phyloP scores from a whole-genome alignment of 2,888 invertebrate genomes.

The Chromoteleia sp. region DNA sequence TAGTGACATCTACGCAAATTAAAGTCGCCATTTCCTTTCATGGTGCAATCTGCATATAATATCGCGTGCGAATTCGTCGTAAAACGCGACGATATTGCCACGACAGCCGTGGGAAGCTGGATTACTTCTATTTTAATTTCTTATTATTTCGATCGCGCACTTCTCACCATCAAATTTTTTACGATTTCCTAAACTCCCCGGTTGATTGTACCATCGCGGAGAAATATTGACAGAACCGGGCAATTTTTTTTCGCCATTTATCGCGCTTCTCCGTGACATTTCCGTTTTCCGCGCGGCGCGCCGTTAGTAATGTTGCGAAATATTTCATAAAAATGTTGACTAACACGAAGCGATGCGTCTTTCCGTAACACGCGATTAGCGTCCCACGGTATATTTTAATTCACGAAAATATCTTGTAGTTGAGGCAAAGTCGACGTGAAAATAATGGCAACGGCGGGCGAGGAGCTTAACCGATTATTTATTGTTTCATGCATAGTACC shows the following conservation, averaged over 20 bases:
- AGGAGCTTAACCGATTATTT: slow-evolving; percentile 81
- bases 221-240: too few relatives aligned
- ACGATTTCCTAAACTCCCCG: slow-evolving; percentile 4
- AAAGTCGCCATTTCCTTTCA: slow-evolving; percentile 64
- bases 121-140: slow-evolving; percentile 60
- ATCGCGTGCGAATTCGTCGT: slow-evolving; percentile 53
- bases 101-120: slow-evolving; percentile 50
- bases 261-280: too few relatives aligned
- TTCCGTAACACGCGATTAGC: slow-evolving; percentile 48
- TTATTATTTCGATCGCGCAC: slow-evolving; percentile 42
- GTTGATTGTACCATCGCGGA: neutral
- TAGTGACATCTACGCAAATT: slow-evolving; percentile 58
- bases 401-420: slow-evolving; percentile 64
- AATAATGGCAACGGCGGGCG: slow-evolving; percentile 77
- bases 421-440: slow-evolving; percentile 76
- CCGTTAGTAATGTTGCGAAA: neutral
- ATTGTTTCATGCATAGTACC: slow-evolving; percentile 80
- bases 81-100: slow-evolving; percentile 45
- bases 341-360: slow-evolving; percentile 21
- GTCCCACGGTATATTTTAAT: slow-evolving; percentile 65
- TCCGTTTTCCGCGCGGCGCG: too few relatives aligned
- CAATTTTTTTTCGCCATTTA: too few relatives aligned
- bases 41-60: slow-evolving; percentile 69
- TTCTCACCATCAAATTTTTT: slow-evolving; percentile 13
- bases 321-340: slow-evolving; percentile 20